Evolutionary conservation across 2,888 invertebrate genomes (phyloP), one percentile per base, ranked within the genome.

Genomic region (Vesta saturnalis): DNA sequence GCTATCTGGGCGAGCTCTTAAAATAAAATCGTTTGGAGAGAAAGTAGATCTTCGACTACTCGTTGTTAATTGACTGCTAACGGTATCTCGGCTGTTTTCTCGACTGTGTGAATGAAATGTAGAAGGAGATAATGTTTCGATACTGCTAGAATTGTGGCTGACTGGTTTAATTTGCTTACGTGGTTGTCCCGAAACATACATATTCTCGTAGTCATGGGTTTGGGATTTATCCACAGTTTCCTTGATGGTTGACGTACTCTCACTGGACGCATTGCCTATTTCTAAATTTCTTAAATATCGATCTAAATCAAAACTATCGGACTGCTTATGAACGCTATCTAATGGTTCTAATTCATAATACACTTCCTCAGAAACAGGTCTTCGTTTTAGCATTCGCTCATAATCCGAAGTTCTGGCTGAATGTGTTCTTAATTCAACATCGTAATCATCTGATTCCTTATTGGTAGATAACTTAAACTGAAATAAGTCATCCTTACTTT

Each of bases 341-440:
- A 39, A n/a, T 10, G 89, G 88, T 66, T 89, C 89, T 49, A 92
- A 85, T 79, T 92, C 91, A 78, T 91, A 91, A 47, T 90, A 84
- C 56, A 91, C 92, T 75, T 93, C 91, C 78, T 92, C 92, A 16
- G 93, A 92, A 1, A 94, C 86, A 0, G 93, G 93, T 73, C 92
- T 85, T 58, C 93, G 85, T 77, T 92, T 93, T 47, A 91, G 55
- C 75, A 76, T 77, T 4, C 75, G 70, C 63, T 80, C 78, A 62
- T 79, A 80, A 60, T 79, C 73, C 3, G 69, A 55, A 57, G 64
- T 75, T 59, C 74, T 68, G n/a, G 73, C 72, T 19, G 72, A 66
- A 83, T 80, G 77, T 10, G 74, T 67, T 14, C 80, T 70, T 59
- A 81, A 69, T 69, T 82, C 82, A 14, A 80, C 71, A 69, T 82